These are phyloP conservation scores for Centropristis striata DNA, from an alignment of 2,113 vertebrate species.

Conservation along the genomic window DNA sequence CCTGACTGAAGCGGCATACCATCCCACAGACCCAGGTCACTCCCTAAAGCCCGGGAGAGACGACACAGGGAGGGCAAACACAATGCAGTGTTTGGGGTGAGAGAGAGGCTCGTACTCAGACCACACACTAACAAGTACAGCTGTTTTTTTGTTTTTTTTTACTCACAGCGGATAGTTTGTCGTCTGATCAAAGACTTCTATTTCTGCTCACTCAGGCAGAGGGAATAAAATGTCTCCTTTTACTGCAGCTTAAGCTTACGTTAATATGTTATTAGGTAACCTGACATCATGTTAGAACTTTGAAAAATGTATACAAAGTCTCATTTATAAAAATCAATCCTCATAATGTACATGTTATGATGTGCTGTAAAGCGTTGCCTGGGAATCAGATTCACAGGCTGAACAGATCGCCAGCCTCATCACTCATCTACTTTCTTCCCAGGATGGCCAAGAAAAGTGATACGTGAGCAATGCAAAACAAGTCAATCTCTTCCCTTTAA, in stretches of 20 bases:
- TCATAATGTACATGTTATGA: constrained; percentile 18
- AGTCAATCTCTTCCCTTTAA: constrained; percentile 15
- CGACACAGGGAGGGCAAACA: constrained; percentile 25
- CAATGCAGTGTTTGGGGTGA: constrained; percentile 7
- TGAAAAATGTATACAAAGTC: constrained; percentile 15
- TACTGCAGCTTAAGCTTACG: constrained; percentile 19
- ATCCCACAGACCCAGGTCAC: constrained; percentile 45
- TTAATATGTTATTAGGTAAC: constrained; percentile 8
- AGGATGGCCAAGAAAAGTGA: constrained; percentile 22
- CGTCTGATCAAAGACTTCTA: constrained; percentile 56
- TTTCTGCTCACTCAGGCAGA: constrained; percentile 42
- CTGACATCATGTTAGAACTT: constrained; percentile 25
- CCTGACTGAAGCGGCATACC: constrained; percentile 55
- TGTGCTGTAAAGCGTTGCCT: background rate
- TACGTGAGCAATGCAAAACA: constrained; percentile 28
- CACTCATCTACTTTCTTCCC: constrained; percentile 40
- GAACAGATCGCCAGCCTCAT: constrained; percentile 34
- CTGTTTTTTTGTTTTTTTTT: constrained; percentile 37
- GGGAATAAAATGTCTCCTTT: constrained; percentile 20
- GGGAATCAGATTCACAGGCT: background rate
- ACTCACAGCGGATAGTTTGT: constrained; percentile 26
- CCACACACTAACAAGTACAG: constrained; percentile 68
- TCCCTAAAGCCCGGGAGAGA: constrained; percentile 48
- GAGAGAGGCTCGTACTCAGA: constrained; percentile 33
- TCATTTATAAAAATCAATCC: constrained; percentile 34